Evolutionary conservation across 2,113 vertebrate genomes (phyloP).

Genomic region (Clupea harengus): DNA sequence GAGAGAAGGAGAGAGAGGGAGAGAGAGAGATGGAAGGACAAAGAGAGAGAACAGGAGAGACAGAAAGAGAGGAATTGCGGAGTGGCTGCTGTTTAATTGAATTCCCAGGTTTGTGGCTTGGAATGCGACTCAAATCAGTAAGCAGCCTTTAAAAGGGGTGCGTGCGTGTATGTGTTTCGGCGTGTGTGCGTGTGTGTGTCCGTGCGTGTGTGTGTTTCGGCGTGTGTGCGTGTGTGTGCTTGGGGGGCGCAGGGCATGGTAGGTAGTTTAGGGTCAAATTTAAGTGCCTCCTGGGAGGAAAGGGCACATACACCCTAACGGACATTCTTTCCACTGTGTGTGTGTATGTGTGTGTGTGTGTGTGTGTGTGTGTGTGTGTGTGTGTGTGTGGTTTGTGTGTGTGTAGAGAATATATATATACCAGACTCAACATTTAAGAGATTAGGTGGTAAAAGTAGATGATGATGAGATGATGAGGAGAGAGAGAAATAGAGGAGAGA

Average conservation of each 20-base stretch:
- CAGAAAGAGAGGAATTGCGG: background rate
- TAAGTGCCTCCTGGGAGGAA: constrained; percentile 3
- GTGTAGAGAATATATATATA: background rate
- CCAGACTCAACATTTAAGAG: background rate
- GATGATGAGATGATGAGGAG: background rate
- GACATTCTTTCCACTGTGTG: constrained; percentile 11
- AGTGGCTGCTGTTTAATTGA: background rate
- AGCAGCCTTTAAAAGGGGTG: background rate
- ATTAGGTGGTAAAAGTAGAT: constrained; percentile 13
- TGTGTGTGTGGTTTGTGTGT: background rate
- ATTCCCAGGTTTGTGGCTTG: constrained; percentile 15
- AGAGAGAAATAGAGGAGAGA: background rate
- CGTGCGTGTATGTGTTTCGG: constrained; percentile 16
- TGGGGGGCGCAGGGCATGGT: background rate
- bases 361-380: background rate
- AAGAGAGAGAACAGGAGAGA: background rate
- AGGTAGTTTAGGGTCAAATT: constrained; percentile 10
- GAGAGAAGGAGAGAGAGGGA: too few relatives aligned
- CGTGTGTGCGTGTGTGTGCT: background rate
- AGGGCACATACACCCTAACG: background rate
- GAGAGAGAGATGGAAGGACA: background rate
- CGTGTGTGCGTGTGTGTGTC: background rate
- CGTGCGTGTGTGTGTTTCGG: background rate
- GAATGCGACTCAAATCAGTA: constrained; percentile 25
- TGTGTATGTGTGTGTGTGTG: background rate